Conservation (phyloP, 1,140 invertebrate species). For the Anastrepha ludens region DNA sequence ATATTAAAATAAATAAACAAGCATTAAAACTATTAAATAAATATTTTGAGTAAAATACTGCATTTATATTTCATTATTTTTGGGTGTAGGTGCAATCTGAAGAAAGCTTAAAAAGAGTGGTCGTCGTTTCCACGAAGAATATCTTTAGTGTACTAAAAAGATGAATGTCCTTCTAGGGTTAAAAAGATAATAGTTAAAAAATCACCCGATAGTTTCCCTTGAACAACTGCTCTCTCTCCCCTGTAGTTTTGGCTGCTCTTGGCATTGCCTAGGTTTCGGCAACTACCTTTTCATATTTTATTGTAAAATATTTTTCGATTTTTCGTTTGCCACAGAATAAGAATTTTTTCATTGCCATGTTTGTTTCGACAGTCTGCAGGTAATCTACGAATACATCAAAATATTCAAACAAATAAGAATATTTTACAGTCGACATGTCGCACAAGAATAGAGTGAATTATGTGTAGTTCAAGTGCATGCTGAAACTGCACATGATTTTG, state of each 20-base stretch:
- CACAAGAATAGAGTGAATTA: background rate
- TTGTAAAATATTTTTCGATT: background rate
- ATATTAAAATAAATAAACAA: too few relatives aligned
- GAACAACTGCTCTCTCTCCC: background rate
- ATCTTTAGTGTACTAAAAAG: too few relatives aligned
- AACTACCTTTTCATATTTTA: background rate
- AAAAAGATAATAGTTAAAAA: too few relatives aligned
- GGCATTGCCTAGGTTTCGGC: background rate
- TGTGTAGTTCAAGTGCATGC: constrained; percentile 17
- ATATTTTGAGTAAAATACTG: too few relatives aligned
- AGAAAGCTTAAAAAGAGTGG: too few relatives aligned
- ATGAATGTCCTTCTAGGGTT: too few relatives aligned
- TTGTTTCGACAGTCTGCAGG: background rate
- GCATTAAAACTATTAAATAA: too few relatives aligned
- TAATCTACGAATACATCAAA: background rate
- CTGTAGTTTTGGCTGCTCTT: background rate
- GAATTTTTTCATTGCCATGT: background rate
- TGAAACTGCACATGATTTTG: background rate
- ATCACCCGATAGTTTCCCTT: too few relatives aligned
- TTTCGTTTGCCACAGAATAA: too few relatives aligned
- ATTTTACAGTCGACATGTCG: background rate
- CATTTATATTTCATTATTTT: too few relatives aligned
- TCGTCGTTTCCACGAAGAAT: too few relatives aligned
- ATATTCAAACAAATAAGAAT: background rate
- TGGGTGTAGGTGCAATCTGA: too few relatives aligned